These are phyloP conservation scores for Diuraphis noxia DNA, from an alignment of 1,140 invertebrate genomes.

Conservation along the genomic window DNA sequence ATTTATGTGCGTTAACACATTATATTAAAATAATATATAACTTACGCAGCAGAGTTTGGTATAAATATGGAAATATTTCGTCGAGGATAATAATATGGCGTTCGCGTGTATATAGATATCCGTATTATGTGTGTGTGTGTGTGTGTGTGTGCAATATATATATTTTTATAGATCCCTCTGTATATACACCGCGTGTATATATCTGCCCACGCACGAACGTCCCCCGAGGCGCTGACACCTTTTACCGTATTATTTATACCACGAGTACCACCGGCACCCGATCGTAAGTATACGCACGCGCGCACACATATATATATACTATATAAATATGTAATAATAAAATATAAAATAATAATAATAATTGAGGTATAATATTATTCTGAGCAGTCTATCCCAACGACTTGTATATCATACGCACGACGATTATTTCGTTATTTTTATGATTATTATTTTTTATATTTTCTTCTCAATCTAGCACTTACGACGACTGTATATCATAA, in stretches of 20 bases:
- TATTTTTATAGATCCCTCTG: background rate
- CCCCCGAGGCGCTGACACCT: slow-evolving; percentile 48
- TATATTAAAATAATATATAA: background rate
- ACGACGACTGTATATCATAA: background rate
- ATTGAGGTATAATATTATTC: background rate
- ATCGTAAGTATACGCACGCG: too few species aligned
- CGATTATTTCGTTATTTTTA: background rate
- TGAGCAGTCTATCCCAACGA: background rate
- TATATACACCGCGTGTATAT: background rate
- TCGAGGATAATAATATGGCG: background rate
- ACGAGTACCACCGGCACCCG: background rate
- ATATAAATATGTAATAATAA: background rate
- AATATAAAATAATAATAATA: background rate
- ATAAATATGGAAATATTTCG: slow-evolving; percentile 11
- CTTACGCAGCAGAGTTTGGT: background rate
- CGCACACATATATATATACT: background rate
- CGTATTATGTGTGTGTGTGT: too few species aligned
- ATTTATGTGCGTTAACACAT: background rate
- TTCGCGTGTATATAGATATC: background rate
- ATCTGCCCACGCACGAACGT: slow-evolving; percentile 31
- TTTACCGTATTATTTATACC: slow-evolving; percentile 20
- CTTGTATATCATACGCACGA: background rate
- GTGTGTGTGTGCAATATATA: too few species aligned
- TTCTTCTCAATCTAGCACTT: background rate
- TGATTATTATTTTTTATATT: background rate